A percentile compares a stretch with the other conserved stretches of the same genome.
Evolutionary conservation across 2,113 vertebrate genomes (phyloP).

Genomic region (Podiceps cristatus): DNA sequence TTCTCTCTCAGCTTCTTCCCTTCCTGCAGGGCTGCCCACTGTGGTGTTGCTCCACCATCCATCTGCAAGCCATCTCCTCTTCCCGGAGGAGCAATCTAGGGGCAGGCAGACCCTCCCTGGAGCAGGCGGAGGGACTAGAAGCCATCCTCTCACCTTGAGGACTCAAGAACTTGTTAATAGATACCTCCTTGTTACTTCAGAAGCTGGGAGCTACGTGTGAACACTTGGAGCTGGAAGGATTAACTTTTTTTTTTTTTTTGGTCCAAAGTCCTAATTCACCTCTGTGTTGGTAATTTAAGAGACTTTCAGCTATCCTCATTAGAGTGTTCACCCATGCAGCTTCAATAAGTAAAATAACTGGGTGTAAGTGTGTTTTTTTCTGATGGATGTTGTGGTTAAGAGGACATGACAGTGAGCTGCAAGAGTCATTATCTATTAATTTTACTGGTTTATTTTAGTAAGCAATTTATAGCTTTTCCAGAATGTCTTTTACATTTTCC

Average conservation of each 20-base stretch:
- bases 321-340: background rate
- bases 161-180: background rate
- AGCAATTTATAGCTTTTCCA: constrained; percentile 60
- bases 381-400: constrained; percentile 51
- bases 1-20: rapidly evolving
- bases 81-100: background rate
- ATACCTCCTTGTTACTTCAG: background rate
- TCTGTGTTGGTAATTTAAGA: background rate
- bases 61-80: background rate
- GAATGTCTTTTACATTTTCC: constrained; percentile 53
- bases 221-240: background rate
- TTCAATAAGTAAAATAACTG: constrained; percentile 26
- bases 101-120: background rate
- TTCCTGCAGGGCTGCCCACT: rapidly evolving
- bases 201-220: background rate
- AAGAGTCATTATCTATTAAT: constrained; percentile 60
- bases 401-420: constrained; percentile 54
- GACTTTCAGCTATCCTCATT: background rate
- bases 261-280: background rate
- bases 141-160: background rate
- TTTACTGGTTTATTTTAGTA: constrained; percentile 63
- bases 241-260: background rate
- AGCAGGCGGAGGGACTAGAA: background rate
- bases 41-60: background rate
- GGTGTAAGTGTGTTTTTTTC: background rate